Evolutionary conservation across 2,113 vertebrate genomes (phyloP), one percentile per base, ranked within the genome.

Genomic region (Damaliscus lunatus): DNA sequence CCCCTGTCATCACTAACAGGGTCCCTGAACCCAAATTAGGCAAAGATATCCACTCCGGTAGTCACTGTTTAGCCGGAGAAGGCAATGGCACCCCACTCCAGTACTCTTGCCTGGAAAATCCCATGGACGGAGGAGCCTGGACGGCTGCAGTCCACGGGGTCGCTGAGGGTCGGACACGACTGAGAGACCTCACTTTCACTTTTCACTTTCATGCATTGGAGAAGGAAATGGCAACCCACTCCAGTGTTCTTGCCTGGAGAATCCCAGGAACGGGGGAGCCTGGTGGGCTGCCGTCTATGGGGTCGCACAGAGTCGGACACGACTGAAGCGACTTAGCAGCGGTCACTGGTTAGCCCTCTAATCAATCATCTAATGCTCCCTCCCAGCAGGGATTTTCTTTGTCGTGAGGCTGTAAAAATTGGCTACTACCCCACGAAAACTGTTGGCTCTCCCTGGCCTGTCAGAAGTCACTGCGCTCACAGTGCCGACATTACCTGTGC

Each of bases 131-230:
- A 27, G 57, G 57, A 59, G 25, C 23, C 57, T 59, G 23, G 55
- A 0, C 0, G 21, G 55, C 55, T 59, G 57, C 57, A 27, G 23
- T 59, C 57, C 9, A 27, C 11, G 23, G 23, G 9, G 57, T 59
- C 3, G 9, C 23, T 0, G 3, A 59, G 9, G 3, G 23, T 27
- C 0, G 4, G 10, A 59, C 23, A 59, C 0, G 57, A 59, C 57
- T 57, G 3, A 27, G 57, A 0, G 0, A 5, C 57, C 11, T 59
- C 57, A 4, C 23, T 57, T 57, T 57, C 23, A 25, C 23, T 57
- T 25, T 57, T 57, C 55, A 25, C 23, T 5, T 5, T 59, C 57
- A 11, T 27, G 57, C 57, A 27, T 11, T 59, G 57, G 57, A 27
- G 57, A 59, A 59, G 57, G 57, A 59, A 59, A 59, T 59, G 57